Evolutionary conservation across 1,140 invertebrate genomes (phyloP).

Genomic region (Dendrolimus punctatus): DNA sequence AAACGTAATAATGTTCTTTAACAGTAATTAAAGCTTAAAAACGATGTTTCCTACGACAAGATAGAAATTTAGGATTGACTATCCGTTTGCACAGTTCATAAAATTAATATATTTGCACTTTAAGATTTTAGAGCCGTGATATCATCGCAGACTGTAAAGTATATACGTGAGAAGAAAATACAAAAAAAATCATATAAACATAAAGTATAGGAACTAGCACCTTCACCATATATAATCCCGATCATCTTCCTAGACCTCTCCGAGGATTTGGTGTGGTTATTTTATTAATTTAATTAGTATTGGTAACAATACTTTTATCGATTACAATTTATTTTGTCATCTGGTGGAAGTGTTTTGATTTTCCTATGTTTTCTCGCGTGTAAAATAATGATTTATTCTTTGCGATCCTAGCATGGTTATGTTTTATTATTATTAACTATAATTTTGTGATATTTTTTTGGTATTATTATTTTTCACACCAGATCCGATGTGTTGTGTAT

Average conservation of each 20-base stretch:
- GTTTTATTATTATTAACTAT: conserved; percentile 35
- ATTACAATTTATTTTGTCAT: conserved; percentile 61
- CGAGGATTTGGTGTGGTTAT: conserved; percentile 71
- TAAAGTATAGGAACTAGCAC: conserved; percentile 61
- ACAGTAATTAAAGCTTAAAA: not conserved
- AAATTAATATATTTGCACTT: conserved; percentile 59
- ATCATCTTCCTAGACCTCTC: conserved; percentile 65
- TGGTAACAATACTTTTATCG: conserved; percentile 42
- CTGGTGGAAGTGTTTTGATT: conserved; percentile 71
- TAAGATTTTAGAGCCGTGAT: conserved; percentile 53
- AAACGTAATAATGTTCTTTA: not conserved
- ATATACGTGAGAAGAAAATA: conserved; percentile 42
- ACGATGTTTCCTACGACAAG: conserved; percentile 49
- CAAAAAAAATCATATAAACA: conserved; percentile 42
- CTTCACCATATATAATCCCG: conserved; percentile 53
- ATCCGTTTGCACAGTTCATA: conserved; percentile 50
- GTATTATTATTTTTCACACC: conserved; percentile 64
- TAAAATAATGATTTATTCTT: conserved; percentile 46
- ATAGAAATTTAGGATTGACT: conserved; percentile 39
- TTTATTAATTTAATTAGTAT: conserved; percentile 48
- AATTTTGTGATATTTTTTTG: conserved; percentile 40
- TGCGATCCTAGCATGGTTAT: conserved; percentile 63
- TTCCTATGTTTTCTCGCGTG: conserved; percentile 61
- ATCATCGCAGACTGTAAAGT: conserved; percentile 51
- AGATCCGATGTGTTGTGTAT: conserved; percentile 77